Evolutionary conservation across 2,113 vertebrate species (phyloP), one percentile per base, ranked within the genome.

Genomic region (Forbesichthys papilliferus): DNA sequence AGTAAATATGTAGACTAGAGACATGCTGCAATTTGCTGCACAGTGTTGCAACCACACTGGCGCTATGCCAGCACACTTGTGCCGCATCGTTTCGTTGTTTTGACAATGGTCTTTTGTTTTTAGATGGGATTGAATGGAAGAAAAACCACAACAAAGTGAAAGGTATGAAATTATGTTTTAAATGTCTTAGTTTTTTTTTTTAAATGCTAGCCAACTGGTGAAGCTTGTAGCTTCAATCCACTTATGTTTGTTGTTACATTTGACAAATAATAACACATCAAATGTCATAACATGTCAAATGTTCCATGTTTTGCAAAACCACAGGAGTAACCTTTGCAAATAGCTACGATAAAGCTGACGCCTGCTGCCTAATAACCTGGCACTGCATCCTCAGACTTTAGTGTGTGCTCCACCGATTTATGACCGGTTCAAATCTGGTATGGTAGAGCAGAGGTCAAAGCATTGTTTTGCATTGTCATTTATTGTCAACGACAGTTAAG

Each of bases 81-180:
- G 48, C 57, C 49, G 46, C n/a, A 54, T 11, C 11, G 1, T 49
- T 62, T 74, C 3, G 56, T 11, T 11, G 9, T 4, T 77, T 56
- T 75, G 11, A 3, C 58, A 1, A 67, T 66, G 56, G 77, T 79
- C 53, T 12, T 86, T 73, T 14, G 9, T 87, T 80, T 85, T 14
- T 79, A 91, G 92, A 92, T 92, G 89, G 84, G 63, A 83, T 66
- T 71, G 74, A 86, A 63, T 69, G 61, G 60, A 61, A 71, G 75
- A 71, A 70, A 64, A 80, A 68, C 79, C 60, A 62, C 76, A 76
- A 76, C 81, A 63, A 48, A 65, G 73, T 79, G 62, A 79, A 80
- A 90, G 89, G 91, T 91, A 87, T 51, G 82, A 57, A 0, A 79
- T 51, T 66, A 27, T 34, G 71, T 27, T 20, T 16, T 0, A 1